Evolutionary conservation across 1,140 invertebrate genomes (phyloP).

Genomic region (Atta colombica): DNA sequence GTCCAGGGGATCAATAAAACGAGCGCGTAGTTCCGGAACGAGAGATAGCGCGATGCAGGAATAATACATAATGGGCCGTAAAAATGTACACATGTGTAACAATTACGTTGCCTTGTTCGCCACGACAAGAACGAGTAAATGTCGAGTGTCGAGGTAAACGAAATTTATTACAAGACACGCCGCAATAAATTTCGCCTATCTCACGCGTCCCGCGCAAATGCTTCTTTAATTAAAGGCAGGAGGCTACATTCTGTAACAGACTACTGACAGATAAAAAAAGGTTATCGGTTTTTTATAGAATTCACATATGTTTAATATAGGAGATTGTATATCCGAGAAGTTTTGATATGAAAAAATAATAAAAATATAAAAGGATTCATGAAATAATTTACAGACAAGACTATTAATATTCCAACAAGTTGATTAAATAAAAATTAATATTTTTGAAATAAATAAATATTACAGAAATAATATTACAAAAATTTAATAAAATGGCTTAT

Average conservation of each 20-base stretch:
- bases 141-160: conserved; percentile 69
- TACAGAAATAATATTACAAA: neutral
- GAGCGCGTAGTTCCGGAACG: conserved; percentile 60
- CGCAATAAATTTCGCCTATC: conserved; percentile 73
- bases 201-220: conserved; percentile 61
- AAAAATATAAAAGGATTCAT: conserved; percentile 2
- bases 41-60: conserved; percentile 51
- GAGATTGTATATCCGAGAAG: neutral
- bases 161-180: conserved; percentile 72
- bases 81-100: conserved; percentile 69
- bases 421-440: neutral
- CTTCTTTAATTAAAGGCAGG: conserved; percentile 75
- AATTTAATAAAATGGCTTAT: neutral
- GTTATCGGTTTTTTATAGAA: neutral
- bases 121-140: conserved; percentile 52
- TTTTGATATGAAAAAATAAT: neutral
- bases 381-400: neutral
- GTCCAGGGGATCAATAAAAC: conserved; percentile 56
- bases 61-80: conserved; percentile 61
- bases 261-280: conserved; percentile 64
- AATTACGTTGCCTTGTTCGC: conserved; percentile 64
- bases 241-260: conserved; percentile 63
- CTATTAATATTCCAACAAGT: neutral
- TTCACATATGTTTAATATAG: neutral
- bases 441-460: neutral